A percentile compares a stretch with the other conserved stretches of the same genome.
phyloP scores from a whole-genome alignment of 1,140 invertebrate genomes.

The Bombus vancouverensis region DNA sequence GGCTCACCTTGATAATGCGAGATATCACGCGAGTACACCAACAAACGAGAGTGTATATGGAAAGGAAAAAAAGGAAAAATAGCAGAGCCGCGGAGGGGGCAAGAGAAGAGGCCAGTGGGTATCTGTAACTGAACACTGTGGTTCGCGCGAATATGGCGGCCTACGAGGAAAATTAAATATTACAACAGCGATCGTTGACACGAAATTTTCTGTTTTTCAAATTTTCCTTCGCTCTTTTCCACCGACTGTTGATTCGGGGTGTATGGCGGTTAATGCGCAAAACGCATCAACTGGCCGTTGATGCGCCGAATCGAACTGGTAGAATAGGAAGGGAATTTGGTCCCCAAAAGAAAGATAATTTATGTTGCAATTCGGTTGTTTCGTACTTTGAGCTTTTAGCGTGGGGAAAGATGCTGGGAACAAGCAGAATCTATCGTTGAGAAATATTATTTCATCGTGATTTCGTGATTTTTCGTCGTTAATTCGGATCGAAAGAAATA shows the following conservation, averaged over 20 bases:
- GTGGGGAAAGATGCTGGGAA: not conserved
- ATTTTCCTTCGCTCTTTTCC: not conserved
- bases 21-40: conserved; percentile 67
- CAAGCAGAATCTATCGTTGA: not conserved
- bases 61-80: not conserved
- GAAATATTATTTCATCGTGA: not conserved
- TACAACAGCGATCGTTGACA: not conserved
- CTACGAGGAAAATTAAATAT: conserved; percentile 63
- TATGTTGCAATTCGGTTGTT: not conserved
- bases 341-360: too few species aligned
- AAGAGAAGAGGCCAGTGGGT: conserved; percentile 58
- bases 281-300: not conserved
- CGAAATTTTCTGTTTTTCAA: not conserved
- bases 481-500: not conserved
- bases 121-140: conserved; percentile 62
- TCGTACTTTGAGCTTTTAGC: not conserved
- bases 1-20: conserved; percentile 71
- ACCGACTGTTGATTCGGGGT: not conserved
- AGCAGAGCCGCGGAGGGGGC: conserved; percentile 12
- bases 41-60: conserved; percentile 41
- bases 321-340: too few species aligned
- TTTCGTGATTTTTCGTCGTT: not conserved
- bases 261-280: not conserved
- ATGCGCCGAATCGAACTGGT: not conserved
- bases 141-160: conserved; percentile 33